A percentile compares a stretch with the other conserved stretches of the same genome.
These are phyloP conservation scores for Strix occidentalis DNA, from an alignment of 2,797 vertebrate species.

Conservation along the genomic window DNA sequence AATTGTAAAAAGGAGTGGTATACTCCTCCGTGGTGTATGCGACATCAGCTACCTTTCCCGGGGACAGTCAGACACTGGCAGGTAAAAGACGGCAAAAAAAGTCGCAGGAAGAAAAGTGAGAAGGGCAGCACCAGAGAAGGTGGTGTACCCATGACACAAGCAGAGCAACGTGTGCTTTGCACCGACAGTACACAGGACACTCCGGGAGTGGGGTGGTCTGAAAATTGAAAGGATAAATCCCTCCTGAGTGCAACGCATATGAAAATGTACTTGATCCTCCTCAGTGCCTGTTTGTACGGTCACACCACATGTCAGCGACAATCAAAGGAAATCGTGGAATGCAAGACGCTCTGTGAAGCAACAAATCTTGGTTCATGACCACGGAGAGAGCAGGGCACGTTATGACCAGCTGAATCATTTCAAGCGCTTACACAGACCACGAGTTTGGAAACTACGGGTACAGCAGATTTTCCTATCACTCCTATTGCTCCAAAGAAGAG, in stretches of 20 bases:
- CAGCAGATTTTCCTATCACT: background rate
- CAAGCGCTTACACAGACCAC: fast-evolving
- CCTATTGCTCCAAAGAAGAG: background rate
- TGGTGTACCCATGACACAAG: background rate
- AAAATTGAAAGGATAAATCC: background rate
- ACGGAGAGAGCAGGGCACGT: fast-evolving
- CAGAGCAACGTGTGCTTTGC: fast-evolving
- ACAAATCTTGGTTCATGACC: background rate
- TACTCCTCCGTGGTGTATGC: fast-evolving
- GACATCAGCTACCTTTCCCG: background rate
- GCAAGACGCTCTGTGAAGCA: background rate
- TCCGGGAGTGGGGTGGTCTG: fast-evolving
- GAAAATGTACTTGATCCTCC: background rate
- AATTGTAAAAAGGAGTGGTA: background rate
- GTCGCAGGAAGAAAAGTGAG: background rate
- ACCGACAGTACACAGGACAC: fast-evolving
- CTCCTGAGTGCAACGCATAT: fast-evolving
- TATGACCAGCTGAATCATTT: background rate
- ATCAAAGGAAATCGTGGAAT: fast-evolving
- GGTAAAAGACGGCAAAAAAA: fast-evolving
- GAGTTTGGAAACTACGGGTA: background rate
- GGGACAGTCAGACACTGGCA: background rate
- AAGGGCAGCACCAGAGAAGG: background rate
- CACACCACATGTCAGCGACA: background rate
- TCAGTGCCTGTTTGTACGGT: background rate